Evolutionary conservation across 2,113 vertebrate genomes (phyloP).

Genomic region (Elephantulus edwardii): DNA sequence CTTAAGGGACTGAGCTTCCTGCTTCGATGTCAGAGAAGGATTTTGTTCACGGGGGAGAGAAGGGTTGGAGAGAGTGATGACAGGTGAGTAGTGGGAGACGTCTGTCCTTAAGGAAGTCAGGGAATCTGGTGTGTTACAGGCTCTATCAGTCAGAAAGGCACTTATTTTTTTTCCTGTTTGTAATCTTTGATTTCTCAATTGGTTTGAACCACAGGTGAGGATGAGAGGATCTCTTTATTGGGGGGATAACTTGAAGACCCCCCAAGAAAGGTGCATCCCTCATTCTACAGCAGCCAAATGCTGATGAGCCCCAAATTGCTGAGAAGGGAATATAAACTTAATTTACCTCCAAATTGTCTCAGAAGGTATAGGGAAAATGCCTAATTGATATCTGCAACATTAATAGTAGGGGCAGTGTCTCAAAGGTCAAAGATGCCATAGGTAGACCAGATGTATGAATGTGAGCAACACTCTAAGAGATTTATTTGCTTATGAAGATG

Average conservation of each 20-base stretch:
- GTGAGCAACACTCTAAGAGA: not conserved
- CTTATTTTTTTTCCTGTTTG: not conserved
- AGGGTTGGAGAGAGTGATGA: no score
- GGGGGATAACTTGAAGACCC: no score
- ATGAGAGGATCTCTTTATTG: not conserved
- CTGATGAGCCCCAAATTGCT: not conserved
- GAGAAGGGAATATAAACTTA: not conserved
- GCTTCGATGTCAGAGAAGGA: no score
- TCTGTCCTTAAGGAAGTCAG: no score
- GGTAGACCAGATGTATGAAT: not conserved
- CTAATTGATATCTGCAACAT: rapidly evolving
- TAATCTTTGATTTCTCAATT: not conserved
- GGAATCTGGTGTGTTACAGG: rapidly evolving
- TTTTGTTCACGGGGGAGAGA: no score
- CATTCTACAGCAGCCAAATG: rapidly evolving
- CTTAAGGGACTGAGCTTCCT: no score
- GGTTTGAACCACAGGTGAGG: not conserved
- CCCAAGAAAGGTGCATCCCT: not conserved
- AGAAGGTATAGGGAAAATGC: no score
- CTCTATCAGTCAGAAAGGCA: not conserved
- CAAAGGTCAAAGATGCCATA: rapidly evolving
- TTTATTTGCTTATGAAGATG: not conserved
- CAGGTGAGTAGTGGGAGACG: no score
- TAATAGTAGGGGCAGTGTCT: not conserved
- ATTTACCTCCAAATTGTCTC: rapidly evolving